These are phyloP conservation scores for Formicarius rufipectus DNA, from an alignment of 2,113 vertebrate species.

Conservation along the genomic window DNA sequence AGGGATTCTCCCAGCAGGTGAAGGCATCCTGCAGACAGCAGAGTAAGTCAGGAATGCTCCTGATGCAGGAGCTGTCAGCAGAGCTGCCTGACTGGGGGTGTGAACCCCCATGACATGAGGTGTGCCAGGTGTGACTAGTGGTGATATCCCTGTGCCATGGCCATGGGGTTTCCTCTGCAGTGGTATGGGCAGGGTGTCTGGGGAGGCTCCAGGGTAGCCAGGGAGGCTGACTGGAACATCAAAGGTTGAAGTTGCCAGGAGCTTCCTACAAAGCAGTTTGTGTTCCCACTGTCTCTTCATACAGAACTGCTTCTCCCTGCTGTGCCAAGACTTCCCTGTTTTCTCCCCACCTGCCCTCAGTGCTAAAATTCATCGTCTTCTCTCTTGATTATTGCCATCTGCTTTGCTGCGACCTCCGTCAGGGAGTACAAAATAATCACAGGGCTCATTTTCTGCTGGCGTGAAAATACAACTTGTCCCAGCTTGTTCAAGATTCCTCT, in stretches of 20 bases:
- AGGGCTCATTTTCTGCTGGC: neutral
- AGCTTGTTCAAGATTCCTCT: neutral
- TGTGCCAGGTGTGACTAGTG: rapidly evolving
- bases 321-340: neutral
- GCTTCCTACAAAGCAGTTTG: neutral
- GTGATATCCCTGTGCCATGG: rapidly evolving
- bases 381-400: neutral
- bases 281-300: neutral
- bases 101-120: neutral
- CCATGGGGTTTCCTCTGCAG: neutral
- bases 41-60: neutral
- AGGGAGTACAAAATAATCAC: neutral
- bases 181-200: no score
- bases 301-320: neutral
- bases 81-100: neutral
- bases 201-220: neutral
- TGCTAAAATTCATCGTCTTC: neutral
- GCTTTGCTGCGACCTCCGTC: neutral
- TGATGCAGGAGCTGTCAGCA: neutral
- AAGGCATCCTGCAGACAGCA: neutral
- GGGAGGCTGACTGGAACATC: neutral
- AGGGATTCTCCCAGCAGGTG: neutral
- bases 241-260: rapidly evolving
- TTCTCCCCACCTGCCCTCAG: neutral
- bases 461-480: neutral